Evolutionary conservation across 2,888 invertebrate species (phyloP), one percentile per base, ranked within the genome.

Genomic region (Steinernema hermaphroditum): DNA sequence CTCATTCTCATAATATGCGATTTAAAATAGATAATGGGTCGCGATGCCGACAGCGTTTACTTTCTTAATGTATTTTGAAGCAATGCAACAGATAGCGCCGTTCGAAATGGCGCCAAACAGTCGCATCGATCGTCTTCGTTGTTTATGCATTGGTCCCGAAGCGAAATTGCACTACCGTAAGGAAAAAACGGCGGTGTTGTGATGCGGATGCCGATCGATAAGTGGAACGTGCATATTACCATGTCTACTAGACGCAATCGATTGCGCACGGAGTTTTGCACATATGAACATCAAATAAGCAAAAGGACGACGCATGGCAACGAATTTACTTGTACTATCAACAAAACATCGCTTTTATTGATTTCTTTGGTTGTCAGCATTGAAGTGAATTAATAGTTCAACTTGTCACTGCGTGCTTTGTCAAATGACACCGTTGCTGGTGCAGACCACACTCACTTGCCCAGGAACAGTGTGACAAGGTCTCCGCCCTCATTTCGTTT

Each of bases 401-500:
- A 16, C 16, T 46, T 19, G 8, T 46, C n/a, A n/a, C 62, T 32
- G 32, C 29, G 27, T 29, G 16, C 32, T 29, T 29, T 32, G 62
- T 32, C 32, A 62, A 62, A 24, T 54, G 54, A 54, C 54, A 54
- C 22, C 32, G 62, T 16, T 32, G 62, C 62, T 32, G 62, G 32
- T 29, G 27, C 32, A 16, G 19, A 32, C 6, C 27, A 32, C 27
- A 27, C 34, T 62, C 62, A 27, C 32, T 29, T 32, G 22, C 29
- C 32, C 29, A 62, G 62, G 62, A 62, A 62, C 62, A 62, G 62
- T 62, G 62, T 12, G 27, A 62, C 32, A 16, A 16, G 27, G 62
- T 62, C 62, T 46, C 62, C 62, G 62, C 62, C 62, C 62, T 62
- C 62, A 62, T 62, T 32, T 27, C 27, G 27, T 27, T 27, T 27